Conservation (phyloP, 2,888 invertebrate genomes). For the Hypena proboscidalis region DNA sequence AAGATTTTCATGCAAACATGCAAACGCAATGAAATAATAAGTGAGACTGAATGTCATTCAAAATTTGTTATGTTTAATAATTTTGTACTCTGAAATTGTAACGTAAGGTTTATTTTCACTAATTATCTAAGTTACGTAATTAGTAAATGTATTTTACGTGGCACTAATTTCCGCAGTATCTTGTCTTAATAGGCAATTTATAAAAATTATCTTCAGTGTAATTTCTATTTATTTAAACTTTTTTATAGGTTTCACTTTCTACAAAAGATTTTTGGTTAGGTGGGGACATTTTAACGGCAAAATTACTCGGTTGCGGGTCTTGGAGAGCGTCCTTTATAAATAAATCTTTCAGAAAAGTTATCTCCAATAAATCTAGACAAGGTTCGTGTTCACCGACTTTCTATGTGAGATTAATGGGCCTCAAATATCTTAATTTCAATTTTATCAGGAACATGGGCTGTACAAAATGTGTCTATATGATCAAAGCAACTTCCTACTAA, state of each 20-base stretch:
- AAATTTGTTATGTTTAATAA: conserved; percentile 41
- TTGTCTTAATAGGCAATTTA: conserved; percentile 41
- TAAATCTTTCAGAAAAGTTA: conserved; percentile 34
- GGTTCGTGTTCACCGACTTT: conserved; percentile 14
- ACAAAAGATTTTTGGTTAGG: conserved; percentile 14
- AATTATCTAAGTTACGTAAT: conserved; percentile 42
- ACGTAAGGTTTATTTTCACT: conserved; percentile 32
- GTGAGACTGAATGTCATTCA: conserved; percentile 54
- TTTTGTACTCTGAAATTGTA: conserved; percentile 39
- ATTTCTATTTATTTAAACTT: conserved; percentile 25
- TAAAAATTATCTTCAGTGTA: conserved; percentile 34
- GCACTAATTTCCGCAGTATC: conserved; percentile 43
- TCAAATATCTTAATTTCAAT: conserved; percentile 25
- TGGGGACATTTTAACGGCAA: conserved; percentile 10
- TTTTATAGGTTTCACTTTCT: conserved; percentile 1
- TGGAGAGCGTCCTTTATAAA: conserved; percentile 12
- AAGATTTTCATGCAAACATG: conserved; percentile 31
- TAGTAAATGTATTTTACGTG: conserved; percentile 55
- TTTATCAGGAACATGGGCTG: background rate
- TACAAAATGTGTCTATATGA: too few species aligned
- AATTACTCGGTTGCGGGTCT: conserved; percentile 22
- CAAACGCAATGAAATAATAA: conserved; percentile 47
- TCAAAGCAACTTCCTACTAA: too few species aligned
- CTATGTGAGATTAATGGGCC: conserved; percentile 29
- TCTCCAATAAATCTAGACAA: conserved; percentile 37